Evolutionary conservation across 2,888 invertebrate genomes (phyloP).

Genomic region (Tricholauxania praeusta): DNA sequence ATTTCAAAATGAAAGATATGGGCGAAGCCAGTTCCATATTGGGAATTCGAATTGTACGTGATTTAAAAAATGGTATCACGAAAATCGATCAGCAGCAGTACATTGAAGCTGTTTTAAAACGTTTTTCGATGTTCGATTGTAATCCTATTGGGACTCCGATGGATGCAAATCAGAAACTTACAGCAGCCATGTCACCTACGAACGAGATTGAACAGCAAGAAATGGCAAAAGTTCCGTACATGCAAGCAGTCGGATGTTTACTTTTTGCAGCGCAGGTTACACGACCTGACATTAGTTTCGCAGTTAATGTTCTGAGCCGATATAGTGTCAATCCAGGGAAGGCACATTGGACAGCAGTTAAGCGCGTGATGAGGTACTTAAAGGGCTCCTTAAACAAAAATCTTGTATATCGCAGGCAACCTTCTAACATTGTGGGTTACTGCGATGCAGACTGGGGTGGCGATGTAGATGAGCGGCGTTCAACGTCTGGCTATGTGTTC

Average conservation of each 20-base stretch:
- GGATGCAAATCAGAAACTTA: slow-evolving; percentile 41
- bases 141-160: no score
- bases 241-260: slow-evolving; percentile 41
- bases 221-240: slow-evolving; percentile 44
- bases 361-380: no score
- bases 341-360: no score
- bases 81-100: slow-evolving; percentile 46
- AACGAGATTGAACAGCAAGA: slow-evolving; percentile 38
- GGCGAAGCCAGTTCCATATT: slow-evolving; percentile 43
- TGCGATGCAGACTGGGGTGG: slow-evolving; percentile 40
- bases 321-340: no score
- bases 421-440: slow-evolving; percentile 19
- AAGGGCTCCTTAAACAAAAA: no score
- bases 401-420: background rate
- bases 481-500: slow-evolving; percentile 9
- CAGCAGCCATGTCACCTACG: slow-evolving; percentile 41
- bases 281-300: no score
- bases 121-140: slow-evolving; percentile 40
- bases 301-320: no score
- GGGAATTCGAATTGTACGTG: slow-evolving; percentile 43
- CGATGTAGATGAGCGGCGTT: slow-evolving; percentile 25
- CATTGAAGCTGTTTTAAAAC: slow-evolving; percentile 34
- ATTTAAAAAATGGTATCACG: slow-evolving; percentile 29
- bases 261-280: slow-evolving; percentile 36
- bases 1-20: slow-evolving; percentile 47